Evolutionary conservation across 1,140 invertebrate species (phyloP).

Genomic region (Belonocnema kinseyi): DNA sequence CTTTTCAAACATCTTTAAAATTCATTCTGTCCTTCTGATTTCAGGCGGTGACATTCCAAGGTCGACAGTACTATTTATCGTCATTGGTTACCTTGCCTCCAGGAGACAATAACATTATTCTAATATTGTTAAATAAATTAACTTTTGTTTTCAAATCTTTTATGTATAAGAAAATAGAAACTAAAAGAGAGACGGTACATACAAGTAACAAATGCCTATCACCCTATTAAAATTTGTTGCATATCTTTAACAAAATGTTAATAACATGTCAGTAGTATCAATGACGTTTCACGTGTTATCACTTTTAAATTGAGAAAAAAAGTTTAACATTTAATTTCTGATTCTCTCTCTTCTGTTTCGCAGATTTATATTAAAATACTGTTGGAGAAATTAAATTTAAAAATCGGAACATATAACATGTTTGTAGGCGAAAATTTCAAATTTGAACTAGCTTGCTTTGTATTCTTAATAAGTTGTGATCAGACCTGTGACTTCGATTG

Average conservation of each 20-base stretch:
- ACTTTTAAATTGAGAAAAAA: neutral
- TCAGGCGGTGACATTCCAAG: constrained; percentile 9
- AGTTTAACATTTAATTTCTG: no score
- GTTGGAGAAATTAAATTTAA: neutral
- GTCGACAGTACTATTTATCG: constrained; percentile 1
- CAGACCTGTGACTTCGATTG: neutral
- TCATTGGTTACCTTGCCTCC: constrained; percentile 19
- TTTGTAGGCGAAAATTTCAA: neutral
- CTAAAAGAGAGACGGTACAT: neutral
- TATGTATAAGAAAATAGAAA: neutral
- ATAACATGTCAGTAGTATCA: constrained; percentile 9
- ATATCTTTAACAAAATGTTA: constrained; percentile 15
- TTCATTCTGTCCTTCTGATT: neutral
- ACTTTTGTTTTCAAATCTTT: neutral
- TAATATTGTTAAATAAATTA: neutral
- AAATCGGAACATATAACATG: neutral
- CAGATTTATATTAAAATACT: no score
- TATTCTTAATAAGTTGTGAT: neutral
- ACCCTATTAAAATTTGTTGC: neutral
- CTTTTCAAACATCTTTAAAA: no score
- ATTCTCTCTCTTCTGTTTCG: no score
- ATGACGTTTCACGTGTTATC: constrained; percentile 5
- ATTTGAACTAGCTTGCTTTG: neutral
- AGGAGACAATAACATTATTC: constrained; percentile 25
- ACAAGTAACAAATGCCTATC: neutral